Base-by-base conservation (phyloP, 1,140 invertebrate genomes). In the Plectus sambesii region DNA sequence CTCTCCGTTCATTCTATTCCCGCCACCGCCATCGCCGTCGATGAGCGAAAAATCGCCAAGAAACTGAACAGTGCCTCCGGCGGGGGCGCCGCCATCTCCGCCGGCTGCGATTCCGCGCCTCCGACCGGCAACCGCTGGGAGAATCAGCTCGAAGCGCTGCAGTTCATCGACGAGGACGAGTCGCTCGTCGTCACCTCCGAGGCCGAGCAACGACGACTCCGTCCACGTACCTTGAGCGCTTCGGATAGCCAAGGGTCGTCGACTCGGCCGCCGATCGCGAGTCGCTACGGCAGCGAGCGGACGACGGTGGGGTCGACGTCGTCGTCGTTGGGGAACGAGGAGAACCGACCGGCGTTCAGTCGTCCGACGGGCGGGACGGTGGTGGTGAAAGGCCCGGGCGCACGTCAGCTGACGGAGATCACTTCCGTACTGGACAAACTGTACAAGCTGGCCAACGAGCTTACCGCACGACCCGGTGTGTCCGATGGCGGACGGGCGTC, bases 381-480 rank as follows among this genome's bases (percentile, higher is more conserved):
- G n/a, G n/a, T n/a, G n/a, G n/a, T n/a, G n/a, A n/a, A n/a, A n/a
- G n/a, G n/a, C n/a, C n/a, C n/a, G n/a, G n/a, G n/a, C n/a, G n/a
- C n/a, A 35, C 36, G 51, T 17, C 54, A 56, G 24, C 23, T 56
- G 19, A 49, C 45, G 9, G 54, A 56, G 36, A 56, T 56, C 20
- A 35, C 39, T 8, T 36, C 45, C 4, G 48, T 58, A 17, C 53
- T 56, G 15, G 54, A 56, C 5, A 56, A 56, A 26, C 33, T 58
- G 24, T 53, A 47, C 3, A 27, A 33, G 20, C 24, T 58, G 19
- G 47, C 55, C 15, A 50, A 39, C 24, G 55, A 57, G 33, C 29
- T 53, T 17, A 42, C 55, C 3, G 19, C 40, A 8, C 6, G 27
- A n/a, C n/a, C n/a, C n/a, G n/a, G n/a, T n/a, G n/a, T n/a, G n/a